These are phyloP conservation scores for Drosophila nigromelanica DNA, from an alignment of 1,140 invertebrate genomes.

Conservation along the genomic window DNA sequence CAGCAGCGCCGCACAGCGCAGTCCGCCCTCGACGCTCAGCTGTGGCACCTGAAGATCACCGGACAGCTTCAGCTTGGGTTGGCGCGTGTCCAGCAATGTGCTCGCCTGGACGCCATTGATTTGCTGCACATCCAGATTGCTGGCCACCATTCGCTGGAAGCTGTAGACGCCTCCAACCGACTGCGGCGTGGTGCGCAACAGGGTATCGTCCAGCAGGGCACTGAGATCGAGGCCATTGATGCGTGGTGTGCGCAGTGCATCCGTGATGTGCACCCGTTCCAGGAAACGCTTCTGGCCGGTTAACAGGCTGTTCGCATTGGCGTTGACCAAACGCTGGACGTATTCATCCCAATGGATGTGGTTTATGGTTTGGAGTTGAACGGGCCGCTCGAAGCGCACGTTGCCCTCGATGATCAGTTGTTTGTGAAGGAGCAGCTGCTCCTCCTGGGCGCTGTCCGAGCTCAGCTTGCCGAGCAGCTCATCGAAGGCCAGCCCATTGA, in stretches of 20 bases:
- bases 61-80: slow-evolving; percentile 12
- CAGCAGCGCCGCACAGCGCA: slow-evolving; percentile 30
- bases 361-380: slow-evolving; percentile 59
- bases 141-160: slow-evolving; percentile 39
- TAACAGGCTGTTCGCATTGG: slow-evolving; percentile 39
- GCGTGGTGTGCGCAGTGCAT: slow-evolving; percentile 35
- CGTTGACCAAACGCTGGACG: slow-evolving; percentile 35
- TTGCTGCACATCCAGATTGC: slow-evolving; percentile 61
- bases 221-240: slow-evolving; percentile 55
- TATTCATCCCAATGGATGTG: slow-evolving; percentile 57
- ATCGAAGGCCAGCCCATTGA: slow-evolving; percentile 66
- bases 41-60: slow-evolving; percentile 55
- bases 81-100: slow-evolving; percentile 48
- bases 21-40: slow-evolving; percentile 44
- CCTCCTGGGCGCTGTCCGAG: slow-evolving; percentile 3
- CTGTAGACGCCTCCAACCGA: slow-evolving; percentile 58
- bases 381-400: slow-evolving; percentile 50
- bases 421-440: slow-evolving; percentile 60
- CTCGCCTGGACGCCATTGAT: slow-evolving; percentile 49
- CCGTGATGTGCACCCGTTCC: slow-evolving; percentile 43
- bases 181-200: slow-evolving; percentile 66
- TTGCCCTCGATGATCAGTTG: slow-evolving; percentile 74
- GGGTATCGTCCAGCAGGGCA: slow-evolving; percentile 59
- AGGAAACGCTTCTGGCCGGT: slow-evolving; percentile 51
- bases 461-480: slow-evolving; percentile 51